Base-by-base conservation (phyloP, 2,797 vertebrate species). In the Pseudomugil gertrudae region DNA sequence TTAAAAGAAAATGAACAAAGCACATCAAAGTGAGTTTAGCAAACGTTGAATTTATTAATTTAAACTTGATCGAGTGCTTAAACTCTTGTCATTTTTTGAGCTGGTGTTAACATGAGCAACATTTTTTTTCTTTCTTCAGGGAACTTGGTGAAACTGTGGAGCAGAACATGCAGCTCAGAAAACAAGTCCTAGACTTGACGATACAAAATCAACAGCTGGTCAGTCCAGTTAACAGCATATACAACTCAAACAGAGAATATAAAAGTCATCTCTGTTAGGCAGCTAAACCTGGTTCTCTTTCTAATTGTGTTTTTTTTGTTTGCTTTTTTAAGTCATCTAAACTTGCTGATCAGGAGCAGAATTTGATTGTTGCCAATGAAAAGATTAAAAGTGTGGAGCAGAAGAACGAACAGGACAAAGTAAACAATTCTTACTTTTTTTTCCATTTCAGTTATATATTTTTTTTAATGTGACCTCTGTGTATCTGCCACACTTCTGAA, bases 1-100 rank as follows among this genome's bases (percentile, higher is more conserved):
- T 88, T 98, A 63, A 94, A 91, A 85, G 95, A 98, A 90, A 95
- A 96, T 79, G 95, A 95, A 90, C 96, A 98, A 80, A 97, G 88
- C 76, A 95, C 90, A 76, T 96, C 95, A 58, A 97, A 96, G 98
- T 99, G 81, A 94, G 96, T 93, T 63, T 29, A 26, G 17, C 3
- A 9, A 50, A n/a, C 1, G 55, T 17, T 9, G 2, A 19, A 45
- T 32, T 27, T 10, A 21, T 6, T 58, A 11, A 27, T 45, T 17
- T 43, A 10, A 5, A 27, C 30, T 17, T 27, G 5, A 29, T 21
- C 7, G 17, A 19, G 27, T 30, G 27, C 27, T 32, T 36, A 29
- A 67, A 10, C n/a, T 26, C 5, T 53, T 75, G 59, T 64, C 7
- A 63, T 19, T 19, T 7, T 54, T 53, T 63, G 5, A 32, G 30